Percentiles rank a stretch among this genome's conserved stretches.
Conservation (phyloP, 2,797 vertebrate species). For the Clangula hyemalis region DNA sequence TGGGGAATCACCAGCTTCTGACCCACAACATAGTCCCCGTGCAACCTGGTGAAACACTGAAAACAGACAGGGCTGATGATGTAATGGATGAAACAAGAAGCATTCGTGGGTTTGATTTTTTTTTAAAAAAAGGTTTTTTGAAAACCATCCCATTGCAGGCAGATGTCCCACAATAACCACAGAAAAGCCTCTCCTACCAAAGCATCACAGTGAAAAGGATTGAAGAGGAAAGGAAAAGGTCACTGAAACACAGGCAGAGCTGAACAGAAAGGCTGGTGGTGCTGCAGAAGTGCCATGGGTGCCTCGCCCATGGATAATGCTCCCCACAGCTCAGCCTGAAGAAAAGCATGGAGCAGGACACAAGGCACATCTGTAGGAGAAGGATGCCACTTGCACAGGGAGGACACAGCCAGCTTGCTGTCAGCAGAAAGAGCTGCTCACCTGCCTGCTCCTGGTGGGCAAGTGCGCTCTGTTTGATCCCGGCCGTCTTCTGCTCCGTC, state of each 20-base stretch:
- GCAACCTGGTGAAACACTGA: neutral
- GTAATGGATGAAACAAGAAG: conserved; percentile 26
- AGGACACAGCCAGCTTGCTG: conserved; percentile 11
- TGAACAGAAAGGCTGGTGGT: fast-evolving
- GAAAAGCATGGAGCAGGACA: neutral
- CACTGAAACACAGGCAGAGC: neutral
- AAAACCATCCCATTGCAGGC: neutral
- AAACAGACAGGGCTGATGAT: neutral
- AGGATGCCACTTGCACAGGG: neutral
- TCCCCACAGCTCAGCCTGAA: neutral
- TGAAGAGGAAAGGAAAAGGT: neutral
- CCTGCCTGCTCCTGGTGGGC: neutral
- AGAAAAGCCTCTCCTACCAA: neutral
- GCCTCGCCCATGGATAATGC: fast-evolving
- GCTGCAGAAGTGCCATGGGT: no score
- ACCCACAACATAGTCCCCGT: neutral
- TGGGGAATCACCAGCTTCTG: neutral
- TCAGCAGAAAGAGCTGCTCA: neutral
- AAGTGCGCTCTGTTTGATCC: neutral
- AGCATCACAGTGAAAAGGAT: neutral
- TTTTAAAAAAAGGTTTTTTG: neutral
- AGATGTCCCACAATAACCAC: neutral
- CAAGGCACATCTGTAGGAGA: fast-evolving
- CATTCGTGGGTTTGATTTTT: neutral
- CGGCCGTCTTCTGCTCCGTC: neutral